Conservation (phyloP, 2,797 vertebrate genomes). For the Echiichthys vipera region DNA sequence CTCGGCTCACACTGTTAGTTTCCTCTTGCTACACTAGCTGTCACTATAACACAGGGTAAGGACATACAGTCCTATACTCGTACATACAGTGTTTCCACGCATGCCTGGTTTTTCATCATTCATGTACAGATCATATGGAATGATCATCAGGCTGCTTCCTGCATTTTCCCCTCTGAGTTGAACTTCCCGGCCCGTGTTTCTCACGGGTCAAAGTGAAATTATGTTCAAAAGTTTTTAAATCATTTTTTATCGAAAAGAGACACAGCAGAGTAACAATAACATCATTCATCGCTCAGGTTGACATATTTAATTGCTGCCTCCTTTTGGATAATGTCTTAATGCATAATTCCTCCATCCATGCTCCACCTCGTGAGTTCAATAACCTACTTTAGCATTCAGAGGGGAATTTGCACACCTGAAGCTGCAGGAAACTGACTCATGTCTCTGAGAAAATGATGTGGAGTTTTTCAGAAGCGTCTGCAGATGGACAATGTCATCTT, state of each 20-base stretch:
- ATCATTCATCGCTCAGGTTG: neutral
- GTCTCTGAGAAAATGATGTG: slow-evolving; percentile 64
- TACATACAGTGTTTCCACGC: neutral
- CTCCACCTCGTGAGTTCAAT: slow-evolving; percentile 1
- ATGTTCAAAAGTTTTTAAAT: neutral
- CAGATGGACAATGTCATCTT: slow-evolving; percentile 61
- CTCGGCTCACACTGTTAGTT: neutral
- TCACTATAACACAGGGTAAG: slow-evolving; percentile 36
- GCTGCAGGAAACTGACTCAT: slow-evolving; percentile 75
- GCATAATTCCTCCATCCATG: neutral
- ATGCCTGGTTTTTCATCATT: neutral
- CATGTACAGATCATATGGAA: neutral
- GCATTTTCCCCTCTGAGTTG: neutral
- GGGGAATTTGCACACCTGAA: slow-evolving; percentile 46
- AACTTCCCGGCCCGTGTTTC: neutral
- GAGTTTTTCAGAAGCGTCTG: slow-evolving; percentile 57
- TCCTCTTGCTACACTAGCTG: slow-evolving; percentile 38
- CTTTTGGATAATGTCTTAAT: slow-evolving; percentile 22
- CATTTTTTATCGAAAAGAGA: neutral
- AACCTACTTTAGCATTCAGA: neutral
- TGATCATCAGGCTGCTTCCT: neutral
- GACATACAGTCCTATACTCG: neutral
- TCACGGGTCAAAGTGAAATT: neutral
- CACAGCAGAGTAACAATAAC: neutral
- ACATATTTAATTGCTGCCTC: neutral